Conservation (phyloP, 2,888 invertebrate species). For the Phortica okadai region DNA sequence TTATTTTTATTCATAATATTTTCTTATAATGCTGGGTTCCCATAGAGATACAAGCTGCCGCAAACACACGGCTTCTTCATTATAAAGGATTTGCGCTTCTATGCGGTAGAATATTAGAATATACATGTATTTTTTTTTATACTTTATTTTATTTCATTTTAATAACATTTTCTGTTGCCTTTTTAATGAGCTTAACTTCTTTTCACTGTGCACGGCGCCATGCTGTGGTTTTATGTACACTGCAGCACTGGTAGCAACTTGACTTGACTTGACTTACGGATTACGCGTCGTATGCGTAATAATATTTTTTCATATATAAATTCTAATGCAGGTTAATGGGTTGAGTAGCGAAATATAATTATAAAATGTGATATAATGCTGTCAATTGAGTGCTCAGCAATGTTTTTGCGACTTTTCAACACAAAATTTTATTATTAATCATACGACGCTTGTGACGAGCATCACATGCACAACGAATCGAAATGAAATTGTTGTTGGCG, state of each 20-base stretch:
- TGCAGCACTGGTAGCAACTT: not conserved
- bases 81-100: constrained; percentile 25
- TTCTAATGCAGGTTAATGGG: constrained; percentile 30
- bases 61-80: constrained; percentile 2
- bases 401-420: not conserved
- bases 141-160: constrained; percentile 25
- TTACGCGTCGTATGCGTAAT: not conserved
- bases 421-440: constrained; percentile 17
- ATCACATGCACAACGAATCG: not conserved
- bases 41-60: not conserved
- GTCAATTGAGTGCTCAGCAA: not conserved
- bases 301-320: constrained; percentile 6
- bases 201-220: not conserved
- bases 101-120: constrained; percentile 10
- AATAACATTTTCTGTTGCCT: constrained; percentile 22
- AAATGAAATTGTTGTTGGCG: not conserved
- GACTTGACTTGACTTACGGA: not conserved
- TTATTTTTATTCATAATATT: not conserved
- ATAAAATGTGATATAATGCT: constrained; percentile 25
- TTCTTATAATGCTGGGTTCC: constrained; percentile 1
- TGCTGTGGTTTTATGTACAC: too few relatives aligned
- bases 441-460: not conserved
- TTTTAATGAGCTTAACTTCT: constrained; percentile 33
- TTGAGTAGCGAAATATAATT: constrained; percentile 23
- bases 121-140: not conserved